These are phyloP conservation scores for Hyposoter dolosus DNA, from an alignment of 2,888 invertebrate species.

Conservation along the genomic window DNA sequence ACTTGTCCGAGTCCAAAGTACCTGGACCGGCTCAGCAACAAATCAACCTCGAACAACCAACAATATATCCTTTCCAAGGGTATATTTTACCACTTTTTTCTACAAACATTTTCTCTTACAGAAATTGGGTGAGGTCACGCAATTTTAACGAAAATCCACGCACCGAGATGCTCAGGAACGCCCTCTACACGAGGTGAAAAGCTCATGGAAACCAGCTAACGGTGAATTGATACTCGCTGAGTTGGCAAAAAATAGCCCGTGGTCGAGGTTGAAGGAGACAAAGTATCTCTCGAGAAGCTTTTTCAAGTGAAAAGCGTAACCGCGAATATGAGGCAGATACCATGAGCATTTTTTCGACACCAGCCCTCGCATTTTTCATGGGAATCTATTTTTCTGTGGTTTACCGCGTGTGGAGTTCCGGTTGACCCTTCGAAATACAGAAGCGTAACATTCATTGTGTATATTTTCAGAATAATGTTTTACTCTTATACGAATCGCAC, in stretches of 20 bases:
- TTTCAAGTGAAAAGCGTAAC: conserved; percentile 35
- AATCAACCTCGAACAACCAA: conserved; percentile 27
- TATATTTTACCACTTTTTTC: not conserved
- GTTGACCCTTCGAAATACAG: not conserved
- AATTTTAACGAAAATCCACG: conserved; percentile 6
- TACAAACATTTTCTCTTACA: not conserved
- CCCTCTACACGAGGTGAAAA: not conserved
- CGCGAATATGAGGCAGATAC: conserved; percentile 5
- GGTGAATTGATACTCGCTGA: conserved; percentile 57
- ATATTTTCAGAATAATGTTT: conserved; percentile 10
- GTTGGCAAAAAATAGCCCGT: conserved; percentile 57
- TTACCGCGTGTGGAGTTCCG: not conserved
- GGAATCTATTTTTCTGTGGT: conserved; percentile 1
- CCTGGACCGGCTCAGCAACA: not conserved
- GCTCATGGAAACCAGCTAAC: not conserved
- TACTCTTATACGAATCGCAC: conserved; percentile 22
- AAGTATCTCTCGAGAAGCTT: conserved; percentile 36
- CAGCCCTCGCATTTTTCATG: not conserved
- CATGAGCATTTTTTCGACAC: not conserved
- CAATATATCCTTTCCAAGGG: conserved; percentile 24
- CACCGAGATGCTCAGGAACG: not conserved
- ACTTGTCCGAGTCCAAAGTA: not conserved
- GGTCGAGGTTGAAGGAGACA: conserved; percentile 17
- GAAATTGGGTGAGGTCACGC: conserved; percentile 19
- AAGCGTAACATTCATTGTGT: not conserved